Conservation (phyloP, 2,113 vertebrate genomes). For the Brachirus orientalis region DNA sequence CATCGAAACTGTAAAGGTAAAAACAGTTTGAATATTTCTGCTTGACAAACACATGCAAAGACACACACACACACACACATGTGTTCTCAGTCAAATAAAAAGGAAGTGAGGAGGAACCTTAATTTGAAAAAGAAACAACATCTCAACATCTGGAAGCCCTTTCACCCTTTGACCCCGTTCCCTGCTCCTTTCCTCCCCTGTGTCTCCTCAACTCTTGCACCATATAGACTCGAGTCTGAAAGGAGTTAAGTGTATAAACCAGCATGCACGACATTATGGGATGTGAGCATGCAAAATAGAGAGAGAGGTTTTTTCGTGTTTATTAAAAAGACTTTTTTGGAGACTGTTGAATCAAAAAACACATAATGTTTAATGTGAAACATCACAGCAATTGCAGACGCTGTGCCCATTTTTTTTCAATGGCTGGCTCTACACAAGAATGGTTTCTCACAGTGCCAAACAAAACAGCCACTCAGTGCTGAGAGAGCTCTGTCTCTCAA, state of each 20-base stretch:
- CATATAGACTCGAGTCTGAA: slow-evolving; percentile 64
- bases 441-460: too few relatives aligned
- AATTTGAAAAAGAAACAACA: slow-evolving; percentile 66
- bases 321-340: too few relatives aligned
- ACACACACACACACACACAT: slow-evolving; percentile 26
- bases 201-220: slow-evolving; percentile 16
- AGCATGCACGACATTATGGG: background rate
- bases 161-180: slow-evolving; percentile 49
- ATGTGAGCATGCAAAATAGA: background rate
- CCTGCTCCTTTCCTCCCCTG: slow-evolving; percentile 31
- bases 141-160: slow-evolving; percentile 79
- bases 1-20: too few relatives aligned
- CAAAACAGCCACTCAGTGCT: too few relatives aligned
- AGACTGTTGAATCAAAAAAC: too few relatives aligned
- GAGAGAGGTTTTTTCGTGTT: background rate
- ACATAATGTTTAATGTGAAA: too few relatives aligned
- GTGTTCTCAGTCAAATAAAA: slow-evolving; percentile 38
- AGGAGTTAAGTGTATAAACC: slow-evolving; percentile 61
- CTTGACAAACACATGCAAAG: slow-evolving; percentile 24
- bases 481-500: too few relatives aligned
- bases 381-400: too few relatives aligned
- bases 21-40: background rate
- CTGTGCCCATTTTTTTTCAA: too few relatives aligned
- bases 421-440: too few relatives aligned
- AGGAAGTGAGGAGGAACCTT: slow-evolving; percentile 73